A percentile compares a stretch with the other conserved stretches of the same genome.
Evolutionary conservation across 2,888 invertebrate species (phyloP).

Genomic region (Linyphia triangularis): DNA sequence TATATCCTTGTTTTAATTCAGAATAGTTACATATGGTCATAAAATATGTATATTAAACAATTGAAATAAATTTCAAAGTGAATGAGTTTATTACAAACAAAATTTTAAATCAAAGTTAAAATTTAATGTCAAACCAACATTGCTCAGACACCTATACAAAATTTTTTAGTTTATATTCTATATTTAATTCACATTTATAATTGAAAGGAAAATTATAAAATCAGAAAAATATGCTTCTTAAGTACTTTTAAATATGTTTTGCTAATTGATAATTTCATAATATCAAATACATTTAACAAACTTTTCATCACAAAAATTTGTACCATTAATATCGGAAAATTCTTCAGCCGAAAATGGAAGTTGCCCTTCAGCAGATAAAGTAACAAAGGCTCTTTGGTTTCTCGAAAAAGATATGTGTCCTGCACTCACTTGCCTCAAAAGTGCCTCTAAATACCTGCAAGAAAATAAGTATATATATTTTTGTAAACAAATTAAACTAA

Average conservation of each 20-base stretch:
- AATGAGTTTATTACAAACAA: too few species aligned
- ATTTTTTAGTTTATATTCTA: not conserved
- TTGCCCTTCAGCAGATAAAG: conserved; percentile 92
- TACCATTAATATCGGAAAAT: conserved; percentile 92
- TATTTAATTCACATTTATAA: not conserved
- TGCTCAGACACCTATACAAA: not conserved
- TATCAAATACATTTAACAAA: not conserved
- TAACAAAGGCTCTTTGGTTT: conserved; percentile 97
- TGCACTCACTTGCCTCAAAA: conserved; percentile 93
- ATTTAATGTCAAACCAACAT: too few species aligned
- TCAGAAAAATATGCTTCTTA: too few species aligned
- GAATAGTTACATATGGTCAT: not conserved
- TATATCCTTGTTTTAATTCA: not conserved
- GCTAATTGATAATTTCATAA: too few species aligned
- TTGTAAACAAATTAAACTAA: too few species aligned
- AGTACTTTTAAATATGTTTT: too few species aligned
- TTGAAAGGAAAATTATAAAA: not conserved
- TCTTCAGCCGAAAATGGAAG: conserved; percentile 98
- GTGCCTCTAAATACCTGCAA: conserved; percentile 85
- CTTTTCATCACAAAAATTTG: too few species aligned
- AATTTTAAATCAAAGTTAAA: too few species aligned
- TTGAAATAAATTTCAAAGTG: too few species aligned
- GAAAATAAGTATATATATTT: too few species aligned
- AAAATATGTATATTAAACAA: not conserved
- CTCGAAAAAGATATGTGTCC: conserved; percentile 98